Percentiles rank a stretch among this genome's conserved stretches.
phyloP scores from a whole-genome alignment of 2,797 vertebrate species.

The Sciurus carolinensis region DNA sequence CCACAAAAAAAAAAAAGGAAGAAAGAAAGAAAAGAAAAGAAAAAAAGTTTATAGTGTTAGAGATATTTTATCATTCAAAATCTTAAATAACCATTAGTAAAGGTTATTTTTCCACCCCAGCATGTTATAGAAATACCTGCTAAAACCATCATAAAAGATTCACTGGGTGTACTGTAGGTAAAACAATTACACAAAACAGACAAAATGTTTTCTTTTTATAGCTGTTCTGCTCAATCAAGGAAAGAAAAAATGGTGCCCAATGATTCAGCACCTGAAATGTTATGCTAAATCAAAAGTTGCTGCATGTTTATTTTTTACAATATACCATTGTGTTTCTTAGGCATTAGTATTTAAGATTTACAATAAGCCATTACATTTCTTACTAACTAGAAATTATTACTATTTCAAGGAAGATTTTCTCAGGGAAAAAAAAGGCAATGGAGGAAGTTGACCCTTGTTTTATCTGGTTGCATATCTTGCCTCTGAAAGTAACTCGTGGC shows the following conservation, averaged over 20 bases:
- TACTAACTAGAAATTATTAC: background rate
- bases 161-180: conserved; percentile 3
- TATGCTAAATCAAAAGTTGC: conserved; percentile 30
- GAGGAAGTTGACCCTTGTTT: conserved; percentile 10
- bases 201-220: conserved; percentile 53
- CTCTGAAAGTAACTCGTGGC: background rate
- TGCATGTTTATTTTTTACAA: conserved; percentile 59
- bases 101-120: background rate
- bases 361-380: background rate
- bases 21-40: background rate
- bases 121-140: conserved; percentile 44
- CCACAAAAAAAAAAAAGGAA: too few relatives aligned
- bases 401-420: conserved; percentile 49
- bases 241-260: conserved; percentile 55
- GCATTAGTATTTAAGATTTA: background rate
- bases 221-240: conserved; percentile 50
- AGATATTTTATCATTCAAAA: conserved; percentile 49
- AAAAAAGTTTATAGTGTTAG: background rate
- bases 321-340: conserved; percentile 34
- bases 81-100: conserved; percentile 28
- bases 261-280: conserved; percentile 62
- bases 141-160: conserved; percentile 47
- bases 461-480: conserved; percentile 27
- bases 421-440: background rate
- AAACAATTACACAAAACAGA: conserved; percentile 22